These are phyloP conservation scores for Chrysolina americana DNA, from an alignment of 2,888 invertebrate species.

Conservation along the genomic window DNA sequence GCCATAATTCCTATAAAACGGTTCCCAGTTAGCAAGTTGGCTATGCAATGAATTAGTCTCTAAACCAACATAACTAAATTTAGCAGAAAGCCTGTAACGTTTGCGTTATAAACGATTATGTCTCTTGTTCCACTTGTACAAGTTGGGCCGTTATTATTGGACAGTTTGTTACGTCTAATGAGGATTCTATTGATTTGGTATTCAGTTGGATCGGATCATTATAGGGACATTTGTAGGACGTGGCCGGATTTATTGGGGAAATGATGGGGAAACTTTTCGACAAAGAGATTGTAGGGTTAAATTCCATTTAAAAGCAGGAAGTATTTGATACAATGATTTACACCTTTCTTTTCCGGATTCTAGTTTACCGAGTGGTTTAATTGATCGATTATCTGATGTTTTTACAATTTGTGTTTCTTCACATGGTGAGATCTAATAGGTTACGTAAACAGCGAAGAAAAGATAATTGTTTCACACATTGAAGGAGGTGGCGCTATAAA, in stretches of 20 bases:
- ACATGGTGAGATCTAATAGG: no score
- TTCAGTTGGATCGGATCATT: conserved; percentile 35
- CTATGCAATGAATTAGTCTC: conserved; percentile 49
- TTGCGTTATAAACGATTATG: conserved; percentile 52
- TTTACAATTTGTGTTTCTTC: no score
- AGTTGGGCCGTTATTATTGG: conserved; percentile 46
- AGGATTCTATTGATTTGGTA: conserved; percentile 46
- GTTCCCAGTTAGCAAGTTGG: conserved; percentile 47
- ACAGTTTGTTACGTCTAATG: conserved; percentile 47
- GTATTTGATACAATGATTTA: no score
- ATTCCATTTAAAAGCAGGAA: neutral
- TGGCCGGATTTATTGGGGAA: conserved; percentile 25
- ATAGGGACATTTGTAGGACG: conserved; percentile 19
- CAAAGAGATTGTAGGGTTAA: neutral
- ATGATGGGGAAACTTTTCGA: conserved; percentile 31
- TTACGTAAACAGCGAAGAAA: no score
- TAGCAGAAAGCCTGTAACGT: conserved; percentile 47
- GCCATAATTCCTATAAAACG: conserved; percentile 45
- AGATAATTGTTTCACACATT: no score
- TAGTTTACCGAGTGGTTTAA: no score
- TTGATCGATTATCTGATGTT: no score
- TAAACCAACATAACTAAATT: conserved; percentile 51
- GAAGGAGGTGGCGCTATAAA: no score
- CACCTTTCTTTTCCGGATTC: no score
- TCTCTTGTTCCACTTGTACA: conserved; percentile 51